Base-by-base conservation (phyloP, 1,140 invertebrate species). In the Caenorhabditis remanei region DNA sequence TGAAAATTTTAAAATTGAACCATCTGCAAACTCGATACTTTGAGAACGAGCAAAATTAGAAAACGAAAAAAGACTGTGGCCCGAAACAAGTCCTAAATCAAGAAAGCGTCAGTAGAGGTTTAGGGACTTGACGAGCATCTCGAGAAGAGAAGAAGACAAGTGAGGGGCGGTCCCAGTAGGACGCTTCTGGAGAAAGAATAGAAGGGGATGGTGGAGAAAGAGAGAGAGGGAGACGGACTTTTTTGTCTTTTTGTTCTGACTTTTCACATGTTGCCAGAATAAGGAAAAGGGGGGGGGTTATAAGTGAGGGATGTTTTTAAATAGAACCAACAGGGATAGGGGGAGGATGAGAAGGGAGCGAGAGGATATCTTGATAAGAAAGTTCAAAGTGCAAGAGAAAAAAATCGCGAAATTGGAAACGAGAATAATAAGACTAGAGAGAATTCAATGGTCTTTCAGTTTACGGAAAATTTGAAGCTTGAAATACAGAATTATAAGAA, bases 81-180 rank as follows among this genome's bases (percentile, higher is more conserved):
- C 32, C 32, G 32, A 32, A 32, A 32, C 16, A 53, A 16, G 13
- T 53, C 50, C 50, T 53, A 53, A 53, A 53, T 53, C 50, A 53
- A 53, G 32, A 32, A 32, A 32, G 32, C 32, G 32, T 32, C 32
- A 32, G 32, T 32, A 32, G 32, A 53, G 65, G 41, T 40, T 40
- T 32, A 48, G 75, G 43, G 48, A 82, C 16, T 19, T 19, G 71
- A 41, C 41, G 71, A 43, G 41, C 21, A 75, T 32, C 32, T 32
- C 32, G 32, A 75, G 71, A 41, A 41, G 41, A 75, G 24, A 75
- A 75, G 19, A 82, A 82, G 75, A 82, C 46, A 32, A 24, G 24
- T 11, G 43, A 75, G 71, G 71, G 24, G 53, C 24, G n/a, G 13
- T 0, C 41, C 24, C 16, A 19, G 71, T 21, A 21, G n/a, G 67